These are phyloP conservation scores for Acanthochromis polyacanthus DNA, from an alignment of 2,113 vertebrate genomes.

Conservation along the genomic window DNA sequence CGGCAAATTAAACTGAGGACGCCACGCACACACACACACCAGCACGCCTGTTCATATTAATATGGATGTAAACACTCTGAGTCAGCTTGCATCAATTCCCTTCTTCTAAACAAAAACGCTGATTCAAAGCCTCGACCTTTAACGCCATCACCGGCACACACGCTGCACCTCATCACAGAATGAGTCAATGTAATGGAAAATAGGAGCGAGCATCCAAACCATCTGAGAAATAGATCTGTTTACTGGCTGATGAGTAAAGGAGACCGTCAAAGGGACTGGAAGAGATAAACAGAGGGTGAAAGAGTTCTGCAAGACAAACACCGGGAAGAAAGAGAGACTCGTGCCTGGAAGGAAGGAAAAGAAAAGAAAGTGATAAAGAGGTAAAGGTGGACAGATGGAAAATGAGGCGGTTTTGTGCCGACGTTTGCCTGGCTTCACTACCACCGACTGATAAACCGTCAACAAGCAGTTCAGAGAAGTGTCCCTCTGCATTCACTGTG, in stretches of 20 bases:
- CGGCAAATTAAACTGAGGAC: slow-evolving; percentile 26
- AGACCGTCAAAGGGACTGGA: slow-evolving; percentile 23
- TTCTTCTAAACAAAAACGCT: slow-evolving; percentile 32
- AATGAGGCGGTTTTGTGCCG: slow-evolving; percentile 33
- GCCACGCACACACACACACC: slow-evolving; percentile 17
- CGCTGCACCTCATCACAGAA: slow-evolving; percentile 5
- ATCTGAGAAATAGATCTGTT: slow-evolving; percentile 48
- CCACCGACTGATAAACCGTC: slow-evolving; percentile 65
- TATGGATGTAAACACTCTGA: slow-evolving; percentile 42
- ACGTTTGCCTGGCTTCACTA: slow-evolving; percentile 40
- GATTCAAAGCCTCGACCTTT: slow-evolving; percentile 23
- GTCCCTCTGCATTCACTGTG: slow-evolving; percentile 17
- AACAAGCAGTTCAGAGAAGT: slow-evolving; percentile 52
- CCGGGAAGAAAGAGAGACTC: neutral
- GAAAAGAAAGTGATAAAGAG: neutral
- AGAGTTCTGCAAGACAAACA: slow-evolving; percentile 24
- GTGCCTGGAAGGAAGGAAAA: neutral
- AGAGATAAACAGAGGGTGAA: slow-evolving; percentile 18
- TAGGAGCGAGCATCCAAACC: slow-evolving; percentile 27
- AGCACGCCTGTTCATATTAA: slow-evolving; percentile 23
- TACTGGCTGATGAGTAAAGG: slow-evolving; percentile 33
- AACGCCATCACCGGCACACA: slow-evolving; percentile 9
- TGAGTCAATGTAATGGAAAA: slow-evolving; percentile 51
- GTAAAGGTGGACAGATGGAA: slow-evolving; percentile 1
- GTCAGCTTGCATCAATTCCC: slow-evolving; percentile 24